Percentiles rank a stretch among this genome's conserved stretches.
Evolutionary conservation across 2,113 vertebrate genomes (phyloP).

Genomic region (Triplophysa tibetana): DNA sequence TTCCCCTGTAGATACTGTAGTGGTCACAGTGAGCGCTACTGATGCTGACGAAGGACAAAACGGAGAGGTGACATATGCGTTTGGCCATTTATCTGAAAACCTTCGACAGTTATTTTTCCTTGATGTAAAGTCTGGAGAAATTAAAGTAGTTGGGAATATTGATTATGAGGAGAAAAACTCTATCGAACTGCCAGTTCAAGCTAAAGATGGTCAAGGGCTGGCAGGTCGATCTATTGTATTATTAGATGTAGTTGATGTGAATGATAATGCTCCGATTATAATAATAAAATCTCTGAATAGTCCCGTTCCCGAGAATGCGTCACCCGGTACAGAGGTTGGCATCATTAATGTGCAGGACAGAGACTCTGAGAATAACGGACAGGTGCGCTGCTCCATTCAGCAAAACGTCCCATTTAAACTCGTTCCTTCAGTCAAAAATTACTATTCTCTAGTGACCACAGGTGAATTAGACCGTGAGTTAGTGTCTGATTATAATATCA

Average conservation of each 20-base stretch:
- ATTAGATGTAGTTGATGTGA: conserved; percentile 41
- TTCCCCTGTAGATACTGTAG: conserved; percentile 44
- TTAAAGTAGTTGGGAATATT: conserved; percentile 48
- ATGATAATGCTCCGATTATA: neutral
- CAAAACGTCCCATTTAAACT: conserved; percentile 71
- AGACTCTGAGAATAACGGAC: conserved; percentile 71
- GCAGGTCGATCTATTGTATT: conserved; percentile 66
- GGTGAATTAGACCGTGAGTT: conserved; percentile 66
- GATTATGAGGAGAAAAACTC: conserved; percentile 54
- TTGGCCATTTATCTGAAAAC: conserved; percentile 56
- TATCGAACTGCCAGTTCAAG: conserved; percentile 62
- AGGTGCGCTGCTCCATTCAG: conserved; percentile 69
- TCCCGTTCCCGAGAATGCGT: neutral
- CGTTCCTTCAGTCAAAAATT: conserved; percentile 71
- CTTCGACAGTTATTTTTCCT: conserved; percentile 55
- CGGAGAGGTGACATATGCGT: conserved; percentile 60
- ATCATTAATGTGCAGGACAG: conserved; percentile 75
- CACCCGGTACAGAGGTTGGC: conserved; percentile 54
- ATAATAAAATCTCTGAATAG: neutral
- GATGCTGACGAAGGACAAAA: conserved; percentile 63
- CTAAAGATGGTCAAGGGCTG: conserved; percentile 71
- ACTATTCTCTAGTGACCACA: conserved; percentile 66
- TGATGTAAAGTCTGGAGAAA: conserved; percentile 47
- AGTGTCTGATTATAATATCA: conserved; percentile 66
- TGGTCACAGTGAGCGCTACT: conserved; percentile 57